These are phyloP conservation scores for Mythimna ferrago DNA, from an alignment of 2,888 invertebrate genomes.

Conservation along the genomic window DNA sequence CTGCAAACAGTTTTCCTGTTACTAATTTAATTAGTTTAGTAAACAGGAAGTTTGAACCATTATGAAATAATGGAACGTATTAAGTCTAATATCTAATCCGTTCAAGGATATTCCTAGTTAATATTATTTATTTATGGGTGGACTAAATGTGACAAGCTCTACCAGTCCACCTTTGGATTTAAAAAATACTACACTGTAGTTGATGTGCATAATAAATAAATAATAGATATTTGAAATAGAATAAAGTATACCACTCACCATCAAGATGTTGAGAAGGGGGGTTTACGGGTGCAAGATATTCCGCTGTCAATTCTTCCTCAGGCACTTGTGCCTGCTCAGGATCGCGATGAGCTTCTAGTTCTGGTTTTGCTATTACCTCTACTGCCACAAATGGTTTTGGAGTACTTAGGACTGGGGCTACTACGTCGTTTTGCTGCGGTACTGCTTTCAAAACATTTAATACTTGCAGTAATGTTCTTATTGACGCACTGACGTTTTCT, in stretches of 20 bases:
- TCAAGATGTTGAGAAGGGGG: constrained; percentile 86
- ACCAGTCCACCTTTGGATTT: no score
- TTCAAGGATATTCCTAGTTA: no score
- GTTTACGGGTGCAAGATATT: constrained; percentile 81
- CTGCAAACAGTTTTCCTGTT: no score
- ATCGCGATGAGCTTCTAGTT: constrained; percentile 40
- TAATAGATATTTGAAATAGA: no score
- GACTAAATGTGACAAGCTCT: no score
- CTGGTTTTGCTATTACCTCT: constrained; percentile 72
- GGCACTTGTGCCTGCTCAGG: constrained; percentile 28
- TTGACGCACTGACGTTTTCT: constrained; percentile 95
- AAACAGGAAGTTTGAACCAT: not conserved
- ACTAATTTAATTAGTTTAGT: no score
- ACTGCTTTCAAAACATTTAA: constrained; percentile 92
- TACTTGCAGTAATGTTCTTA: constrained; percentile 94
- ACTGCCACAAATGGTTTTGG: constrained; percentile 80
- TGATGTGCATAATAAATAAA: no score
- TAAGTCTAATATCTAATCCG: no score
- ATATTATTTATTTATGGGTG: no score
- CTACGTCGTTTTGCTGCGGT: constrained; percentile 82
- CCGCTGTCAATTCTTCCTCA: constrained; percentile 77
- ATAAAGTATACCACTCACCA: constrained; percentile 71
- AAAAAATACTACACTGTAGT: no score
- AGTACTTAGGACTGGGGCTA: constrained; percentile 79
- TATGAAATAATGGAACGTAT: not conserved